Evolutionary conservation across 2,113 vertebrate species (phyloP).

Genomic region (Steatornis caripensis): DNA sequence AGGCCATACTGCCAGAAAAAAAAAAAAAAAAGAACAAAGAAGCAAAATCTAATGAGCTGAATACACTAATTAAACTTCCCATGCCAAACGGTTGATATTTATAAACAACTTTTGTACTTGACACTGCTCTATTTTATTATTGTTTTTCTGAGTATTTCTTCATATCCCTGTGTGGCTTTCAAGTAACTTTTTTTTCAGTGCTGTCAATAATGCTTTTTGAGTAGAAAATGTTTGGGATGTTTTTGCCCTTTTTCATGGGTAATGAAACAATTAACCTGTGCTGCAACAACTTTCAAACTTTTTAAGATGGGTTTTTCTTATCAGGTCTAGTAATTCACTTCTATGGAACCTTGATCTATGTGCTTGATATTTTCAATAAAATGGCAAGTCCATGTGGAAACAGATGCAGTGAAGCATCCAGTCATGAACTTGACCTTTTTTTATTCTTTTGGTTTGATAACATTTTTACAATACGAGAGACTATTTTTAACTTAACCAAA

Average conservation of each 20-base stretch:
- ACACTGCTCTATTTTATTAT: neutral
- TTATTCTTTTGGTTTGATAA: conserved; percentile 47
- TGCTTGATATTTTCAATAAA: conserved; percentile 70
- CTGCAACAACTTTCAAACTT: conserved; percentile 29
- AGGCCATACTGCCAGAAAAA: neutral
- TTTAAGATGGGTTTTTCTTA: conserved; percentile 20
- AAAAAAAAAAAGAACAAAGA: neutral
- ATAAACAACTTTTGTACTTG: neutral
- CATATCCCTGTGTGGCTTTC: neutral
- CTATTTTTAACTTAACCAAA: conserved; percentile 19
- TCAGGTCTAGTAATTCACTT: conserved; percentile 41
- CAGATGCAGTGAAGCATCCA: conserved; percentile 41
- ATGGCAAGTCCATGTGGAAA: conserved; percentile 66
- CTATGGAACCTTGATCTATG: conserved; percentile 57
- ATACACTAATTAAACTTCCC: conserved; percentile 11
- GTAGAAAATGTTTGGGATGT: neutral
- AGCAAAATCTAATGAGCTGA: neutral
- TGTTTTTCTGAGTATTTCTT: neutral
- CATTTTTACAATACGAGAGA: conserved; percentile 22
- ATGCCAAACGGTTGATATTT: neutral
- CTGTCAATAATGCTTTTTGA: neutral
- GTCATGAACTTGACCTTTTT: conserved; percentile 60
- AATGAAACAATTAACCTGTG: conserved; percentile 40
- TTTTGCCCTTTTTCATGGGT: neutral
- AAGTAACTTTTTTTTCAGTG: neutral